phyloP scores from a whole-genome alignment of 2,113 vertebrate species.

The Periophthalmus modestus region DNA sequence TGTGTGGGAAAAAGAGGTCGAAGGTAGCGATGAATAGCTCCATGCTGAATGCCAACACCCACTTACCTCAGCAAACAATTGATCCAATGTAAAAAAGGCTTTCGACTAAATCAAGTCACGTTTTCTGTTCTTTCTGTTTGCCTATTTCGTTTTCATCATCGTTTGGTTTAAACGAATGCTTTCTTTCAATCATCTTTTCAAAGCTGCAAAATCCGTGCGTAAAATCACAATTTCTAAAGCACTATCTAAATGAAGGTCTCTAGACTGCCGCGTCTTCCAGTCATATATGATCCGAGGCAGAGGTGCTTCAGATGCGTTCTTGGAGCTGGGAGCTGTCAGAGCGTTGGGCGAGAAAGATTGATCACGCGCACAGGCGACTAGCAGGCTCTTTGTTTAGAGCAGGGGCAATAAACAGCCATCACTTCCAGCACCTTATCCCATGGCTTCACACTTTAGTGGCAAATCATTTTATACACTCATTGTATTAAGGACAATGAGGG shows the following conservation, averaged over 20 bases:
- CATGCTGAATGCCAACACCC: conserved; percentile 87
- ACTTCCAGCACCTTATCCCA: conserved; percentile 64
- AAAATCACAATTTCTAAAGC: conserved; percentile 41
- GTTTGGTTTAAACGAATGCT: conserved; percentile 43
- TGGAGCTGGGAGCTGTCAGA: conserved; percentile 98
- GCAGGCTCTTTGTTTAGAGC: conserved; percentile 98
- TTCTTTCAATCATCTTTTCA: conserved; percentile 6
- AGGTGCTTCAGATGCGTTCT: conserved; percentile 98
- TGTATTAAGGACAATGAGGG: conserved; percentile 43
- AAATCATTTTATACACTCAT: conserved; percentile 35
- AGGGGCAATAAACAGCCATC: conserved; percentile 90
- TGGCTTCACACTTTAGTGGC: conserved; percentile 67
- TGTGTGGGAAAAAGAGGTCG: conserved; percentile 18
- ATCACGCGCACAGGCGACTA: conserved; percentile 85
- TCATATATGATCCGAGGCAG: conserved; percentile 91
- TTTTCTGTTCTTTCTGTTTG: conserved; percentile 37
- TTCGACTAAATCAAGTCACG: conserved; percentile 33
- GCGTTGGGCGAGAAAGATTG: conserved; percentile 98
- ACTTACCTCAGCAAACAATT: conserved; percentile 88
- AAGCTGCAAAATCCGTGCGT: conserved; percentile 20
- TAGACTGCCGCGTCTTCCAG: conserved; percentile 82
- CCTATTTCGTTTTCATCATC: conserved; percentile 17
- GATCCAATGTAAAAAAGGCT: conserved; percentile 66
- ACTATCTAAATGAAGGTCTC: conserved; percentile 23
- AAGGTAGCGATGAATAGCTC: conserved; percentile 64